phyloP scores from a whole-genome alignment of 2,113 vertebrate species.

The Calyptomena viridis region DNA sequence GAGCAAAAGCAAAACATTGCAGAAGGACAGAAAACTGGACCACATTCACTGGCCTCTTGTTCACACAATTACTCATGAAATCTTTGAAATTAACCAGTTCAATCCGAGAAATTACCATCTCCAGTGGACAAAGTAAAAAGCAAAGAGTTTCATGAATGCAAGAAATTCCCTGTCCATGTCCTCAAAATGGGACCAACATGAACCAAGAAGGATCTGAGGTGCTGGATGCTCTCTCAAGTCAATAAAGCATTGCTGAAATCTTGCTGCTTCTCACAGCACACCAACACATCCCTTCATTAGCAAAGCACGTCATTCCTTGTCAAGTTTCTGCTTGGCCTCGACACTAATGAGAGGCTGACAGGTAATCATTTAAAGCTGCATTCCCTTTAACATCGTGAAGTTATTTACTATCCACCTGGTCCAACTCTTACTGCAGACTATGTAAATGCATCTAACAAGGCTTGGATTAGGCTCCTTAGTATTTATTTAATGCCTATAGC shows the following conservation, averaged over 20 bases:
- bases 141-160: not conserved
- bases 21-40: not conserved
- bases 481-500: not conserved
- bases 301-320: not conserved
- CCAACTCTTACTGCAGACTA: not conserved
- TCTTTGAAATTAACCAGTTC: not conserved
- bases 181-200: not conserved
- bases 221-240: accelerated
- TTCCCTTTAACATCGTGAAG: not conserved
- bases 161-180: not conserved
- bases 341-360: not conserved
- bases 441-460: not conserved
- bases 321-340: not conserved
- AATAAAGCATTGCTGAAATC: not conserved
- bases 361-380: constrained; percentile 5
- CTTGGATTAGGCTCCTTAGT: not conserved
- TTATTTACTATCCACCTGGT: not conserved
- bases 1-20: not conserved
- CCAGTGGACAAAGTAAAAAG: not conserved
- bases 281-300: not conserved
- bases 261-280: not conserved
- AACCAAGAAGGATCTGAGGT: not conserved
- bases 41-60: not conserved
- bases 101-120: not conserved
- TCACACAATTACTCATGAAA: not conserved